Evolutionary conservation across 2,113 vertebrate species (phyloP).

Genomic region (Perognathus longimembris): DNA sequence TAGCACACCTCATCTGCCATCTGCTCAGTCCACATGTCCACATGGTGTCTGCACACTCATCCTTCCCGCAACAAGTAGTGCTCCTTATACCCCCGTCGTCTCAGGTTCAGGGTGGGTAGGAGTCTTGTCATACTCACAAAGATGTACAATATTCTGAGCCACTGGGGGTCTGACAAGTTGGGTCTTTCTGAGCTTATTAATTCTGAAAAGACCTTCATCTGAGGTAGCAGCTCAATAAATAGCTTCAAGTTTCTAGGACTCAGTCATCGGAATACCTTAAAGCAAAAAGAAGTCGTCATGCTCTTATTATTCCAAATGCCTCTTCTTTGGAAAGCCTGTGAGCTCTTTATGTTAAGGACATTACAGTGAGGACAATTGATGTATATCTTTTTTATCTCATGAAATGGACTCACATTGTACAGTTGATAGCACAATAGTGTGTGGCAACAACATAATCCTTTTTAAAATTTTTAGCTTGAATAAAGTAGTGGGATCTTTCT

Average conservation of each 20-base stretch:
- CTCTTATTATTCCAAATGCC: constrained; percentile 47
- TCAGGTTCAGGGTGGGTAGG: constrained; percentile 74
- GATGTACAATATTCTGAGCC: constrained; percentile 71
- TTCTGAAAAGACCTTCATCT: constrained; percentile 76
- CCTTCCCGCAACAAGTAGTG: constrained; percentile 41
- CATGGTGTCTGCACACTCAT: constrained; percentile 15
- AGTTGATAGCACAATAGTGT: constrained; percentile 44
- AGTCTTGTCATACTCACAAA: constrained; percentile 77
- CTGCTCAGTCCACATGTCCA: constrained; percentile 75
- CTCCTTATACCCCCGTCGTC: constrained; percentile 65
- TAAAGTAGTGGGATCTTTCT: constrained; percentile 41
- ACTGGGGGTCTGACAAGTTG: constrained; percentile 78
- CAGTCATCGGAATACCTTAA: constrained; percentile 58
- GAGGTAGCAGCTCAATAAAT: constrained; percentile 67
- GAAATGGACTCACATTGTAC: constrained; percentile 21
- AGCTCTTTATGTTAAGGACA: constrained; percentile 34
- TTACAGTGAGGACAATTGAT: background rate
- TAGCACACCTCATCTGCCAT: constrained; percentile 52
- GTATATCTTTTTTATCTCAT: background rate
- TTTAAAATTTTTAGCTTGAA: constrained; percentile 16
- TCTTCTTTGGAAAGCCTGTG: constrained; percentile 45
- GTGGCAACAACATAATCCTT: constrained; percentile 20
- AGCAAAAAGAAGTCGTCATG: constrained; percentile 26
- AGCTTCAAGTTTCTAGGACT: constrained; percentile 65
- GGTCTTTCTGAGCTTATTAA: constrained; percentile 76